Base-by-base conservation (phyloP, 1,140 invertebrate species). In the Caligus rogercresseyi region DNA sequence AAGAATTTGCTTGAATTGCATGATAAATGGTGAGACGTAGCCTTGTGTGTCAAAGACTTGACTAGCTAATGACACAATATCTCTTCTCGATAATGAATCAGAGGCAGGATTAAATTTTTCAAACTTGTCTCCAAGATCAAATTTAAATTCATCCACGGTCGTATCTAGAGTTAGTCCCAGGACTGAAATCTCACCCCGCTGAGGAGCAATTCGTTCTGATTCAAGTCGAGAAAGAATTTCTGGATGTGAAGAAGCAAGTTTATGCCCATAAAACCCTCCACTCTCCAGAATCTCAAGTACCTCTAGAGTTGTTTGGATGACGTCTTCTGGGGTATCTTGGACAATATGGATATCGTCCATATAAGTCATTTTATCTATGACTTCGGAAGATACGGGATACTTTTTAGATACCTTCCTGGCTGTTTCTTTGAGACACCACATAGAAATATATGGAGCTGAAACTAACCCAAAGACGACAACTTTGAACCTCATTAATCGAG, bases 391-490 rank as follows among this genome's bases (percentile, higher is more conserved):
- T 7, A 19, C 52, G 11, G 52, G 52, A 53, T 2, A 53, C 11
- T 53, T 53, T 2, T 16, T 53, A 19, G 18, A 2, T 20, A 16
- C 18, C 52, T 19, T 53, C 21, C 21, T 53, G 18, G 52, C 52
- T 20, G 52, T 53, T 7, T 53, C 52, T 53, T 53, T 53, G 16
- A 53, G 11, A 53, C 52, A 53, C 52, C 52, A 53, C 4, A 53
- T 53, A 20, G 52, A 16, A 4, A 53, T 4, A 7, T 19, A 53
- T 19, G 52, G 52, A 20, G 16, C 21, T 16, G 16, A 53, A 1
- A 53, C 52, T 4, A 16, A 53, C 2, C 52, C 52, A 53, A 53
- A 53, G 2, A 20, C 16, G 16, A 53, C 4, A 4, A 16, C 1
- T 7, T 16, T 53, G 52, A 53, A 53, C 1, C 52, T 16, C 18